Percentiles rank a stretch among this genome's conserved stretches.
Evolutionary conservation across 1,140 invertebrate species (phyloP).

Genomic region (Berghia stephanieae): DNA sequence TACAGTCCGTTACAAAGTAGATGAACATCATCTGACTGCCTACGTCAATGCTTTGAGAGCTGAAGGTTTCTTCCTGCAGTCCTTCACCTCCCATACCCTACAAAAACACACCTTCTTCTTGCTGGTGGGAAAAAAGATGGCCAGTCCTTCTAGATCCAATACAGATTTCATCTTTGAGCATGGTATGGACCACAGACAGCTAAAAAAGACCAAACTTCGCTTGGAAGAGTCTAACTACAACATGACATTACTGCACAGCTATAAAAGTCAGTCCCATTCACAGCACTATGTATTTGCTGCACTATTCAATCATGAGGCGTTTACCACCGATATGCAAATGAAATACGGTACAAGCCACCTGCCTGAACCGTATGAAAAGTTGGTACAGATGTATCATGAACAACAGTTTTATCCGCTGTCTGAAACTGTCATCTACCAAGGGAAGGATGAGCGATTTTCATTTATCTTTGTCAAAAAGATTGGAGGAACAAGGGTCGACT

Average conservation of each 20-base stretch:
- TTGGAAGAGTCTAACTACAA: conserved; percentile 50
- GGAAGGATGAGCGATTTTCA: conserved; percentile 48
- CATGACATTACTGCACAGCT: conserved; percentile 57
- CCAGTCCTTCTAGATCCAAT: conserved; percentile 21
- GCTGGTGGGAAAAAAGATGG: conserved; percentile 41
- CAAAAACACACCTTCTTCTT: conserved; percentile 45
- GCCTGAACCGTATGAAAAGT: conserved; percentile 53
- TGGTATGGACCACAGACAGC: conserved; percentile 46
- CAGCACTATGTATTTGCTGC: conserved; percentile 47
- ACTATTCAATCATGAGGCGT: conserved; percentile 50
- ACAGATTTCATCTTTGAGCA: conserved; percentile 45
- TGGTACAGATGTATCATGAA: conserved; percentile 52
- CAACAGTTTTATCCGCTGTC: conserved; percentile 52
- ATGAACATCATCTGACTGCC: conserved; percentile 53
- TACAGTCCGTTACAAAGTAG: conserved; percentile 39
- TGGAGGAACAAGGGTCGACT: conserved; percentile 37
- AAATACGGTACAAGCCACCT: conserved; percentile 55
- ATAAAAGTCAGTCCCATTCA: conserved; percentile 50
- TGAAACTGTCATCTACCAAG: conserved; percentile 48
- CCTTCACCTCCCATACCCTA: conserved; percentile 50
- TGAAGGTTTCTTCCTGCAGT: conserved; percentile 48
- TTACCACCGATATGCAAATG: conserved; percentile 46
- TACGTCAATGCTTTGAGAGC: conserved; percentile 47
- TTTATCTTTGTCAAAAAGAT: conserved; percentile 55
- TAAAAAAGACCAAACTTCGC: conserved; percentile 48